Conservation (phyloP, 2,888 invertebrate species). For the Lasiommata megera region DNA sequence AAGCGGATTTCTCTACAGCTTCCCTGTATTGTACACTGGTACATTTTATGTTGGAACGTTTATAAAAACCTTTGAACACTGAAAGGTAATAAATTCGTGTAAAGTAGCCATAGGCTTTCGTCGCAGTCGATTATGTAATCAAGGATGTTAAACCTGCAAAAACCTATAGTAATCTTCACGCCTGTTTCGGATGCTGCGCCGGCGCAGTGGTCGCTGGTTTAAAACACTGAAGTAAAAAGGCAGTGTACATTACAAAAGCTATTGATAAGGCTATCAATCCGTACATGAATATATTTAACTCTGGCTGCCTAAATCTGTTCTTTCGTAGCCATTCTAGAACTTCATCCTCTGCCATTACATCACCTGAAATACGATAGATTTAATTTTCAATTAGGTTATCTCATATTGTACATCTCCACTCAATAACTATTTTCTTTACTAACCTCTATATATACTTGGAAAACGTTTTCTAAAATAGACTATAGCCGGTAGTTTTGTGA, state of each 20-base stretch:
- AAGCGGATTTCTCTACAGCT: slow-evolving; percentile 1
- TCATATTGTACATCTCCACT: background rate
- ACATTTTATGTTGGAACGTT: slow-evolving; percentile 22
- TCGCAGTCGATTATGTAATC: slow-evolving; percentile 18
- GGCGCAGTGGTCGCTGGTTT: slow-evolving; percentile 85
- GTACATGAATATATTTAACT: slow-evolving; percentile 96
- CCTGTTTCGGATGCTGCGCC: slow-evolving; percentile 84
- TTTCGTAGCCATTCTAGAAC: slow-evolving; percentile 96
- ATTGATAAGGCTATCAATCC: slow-evolving; percentile 92
- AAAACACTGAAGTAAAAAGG: slow-evolving; percentile 94
- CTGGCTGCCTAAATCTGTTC: slow-evolving; percentile 95
- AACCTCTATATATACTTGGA: slow-evolving; percentile 95
- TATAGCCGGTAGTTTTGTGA: slow-evolving; percentile 93
- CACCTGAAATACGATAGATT: slow-evolving; percentile 79
- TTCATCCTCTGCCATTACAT: slow-evolving; percentile 90
- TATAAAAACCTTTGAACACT: slow-evolving; percentile 17
- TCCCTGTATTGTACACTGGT: slow-evolving; percentile 4
- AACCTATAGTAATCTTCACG: slow-evolving; percentile 61
- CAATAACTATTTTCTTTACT: slow-evolving; percentile 4
- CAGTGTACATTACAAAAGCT: slow-evolving; percentile 94
- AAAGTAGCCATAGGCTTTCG: slow-evolving; percentile 18
- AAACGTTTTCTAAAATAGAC: slow-evolving; percentile 95
- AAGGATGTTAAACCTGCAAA: slow-evolving; percentile 8
- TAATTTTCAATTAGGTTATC: no score
- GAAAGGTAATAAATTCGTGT: slow-evolving; percentile 18